Conservation (phyloP, 2,888 invertebrate species). For the Agrilus biguttatus region DNA sequence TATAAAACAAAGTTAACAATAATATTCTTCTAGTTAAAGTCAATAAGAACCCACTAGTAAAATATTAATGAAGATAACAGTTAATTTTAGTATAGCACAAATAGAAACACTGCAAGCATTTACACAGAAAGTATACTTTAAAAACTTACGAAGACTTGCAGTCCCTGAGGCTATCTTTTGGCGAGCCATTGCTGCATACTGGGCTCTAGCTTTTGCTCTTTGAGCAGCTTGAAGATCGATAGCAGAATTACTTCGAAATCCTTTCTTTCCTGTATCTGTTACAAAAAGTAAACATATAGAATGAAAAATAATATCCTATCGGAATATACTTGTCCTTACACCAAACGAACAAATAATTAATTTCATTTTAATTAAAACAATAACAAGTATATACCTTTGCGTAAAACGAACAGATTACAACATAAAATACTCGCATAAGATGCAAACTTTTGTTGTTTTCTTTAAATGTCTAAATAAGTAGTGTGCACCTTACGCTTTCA, state of each 20-base stretch:
- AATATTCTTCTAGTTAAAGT: not conserved
- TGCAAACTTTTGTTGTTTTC: too few species aligned
- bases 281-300: constrained; percentile 3
- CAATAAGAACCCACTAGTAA: not conserved
- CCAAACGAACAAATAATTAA: too few species aligned
- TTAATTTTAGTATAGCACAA: constrained; percentile 1
- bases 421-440: too few species aligned
- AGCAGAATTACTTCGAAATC: constrained; percentile 78
- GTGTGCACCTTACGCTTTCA: too few species aligned
- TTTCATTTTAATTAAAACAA: too few species aligned
- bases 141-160: constrained; percentile 59
- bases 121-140: not conserved
- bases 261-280: constrained; percentile 27
- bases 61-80: not conserved
- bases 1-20: too few species aligned
- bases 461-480: too few species aligned
- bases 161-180: constrained; percentile 53
- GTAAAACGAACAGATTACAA: too few species aligned
- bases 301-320: too few species aligned
- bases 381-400: too few species aligned
- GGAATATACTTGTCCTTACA: too few species aligned
- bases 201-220: constrained; percentile 68
- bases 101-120: not conserved
- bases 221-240: constrained; percentile 87
- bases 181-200: constrained; percentile 67